A percentile compares a stretch with the other conserved stretches of the same genome.
Conservation (phyloP, 2,797 vertebrate genomes). For the Enteromius trimaculatus region DNA sequence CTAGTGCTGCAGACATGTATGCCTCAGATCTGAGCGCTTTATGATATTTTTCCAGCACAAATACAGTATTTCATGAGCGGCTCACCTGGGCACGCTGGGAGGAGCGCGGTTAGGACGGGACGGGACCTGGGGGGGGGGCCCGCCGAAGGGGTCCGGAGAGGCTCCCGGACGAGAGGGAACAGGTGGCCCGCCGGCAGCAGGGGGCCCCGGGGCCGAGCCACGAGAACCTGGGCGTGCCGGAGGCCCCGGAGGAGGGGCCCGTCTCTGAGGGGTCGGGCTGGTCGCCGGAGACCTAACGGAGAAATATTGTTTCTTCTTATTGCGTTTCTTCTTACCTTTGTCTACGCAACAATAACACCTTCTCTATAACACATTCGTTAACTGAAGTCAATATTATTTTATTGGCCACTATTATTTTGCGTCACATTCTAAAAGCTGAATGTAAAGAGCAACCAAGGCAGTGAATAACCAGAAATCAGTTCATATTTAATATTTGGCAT, state of each 20-base stretch:
- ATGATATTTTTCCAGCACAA: background rate
- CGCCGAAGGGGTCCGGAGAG: constrained; percentile 93
- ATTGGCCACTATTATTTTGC: background rate
- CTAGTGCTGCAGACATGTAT: background rate
- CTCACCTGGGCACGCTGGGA: constrained; percentile 97
- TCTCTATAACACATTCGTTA: background rate
- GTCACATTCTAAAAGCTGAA: background rate
- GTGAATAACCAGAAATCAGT: background rate
- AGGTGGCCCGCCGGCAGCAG: constrained; percentile 90
- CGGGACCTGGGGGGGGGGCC: constrained; percentile 94
- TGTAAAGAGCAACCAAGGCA: background rate
- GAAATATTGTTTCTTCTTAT: background rate
- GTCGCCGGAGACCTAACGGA: constrained; percentile 88
- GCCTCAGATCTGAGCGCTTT: background rate
- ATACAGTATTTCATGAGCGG: background rate
- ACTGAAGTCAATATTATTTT: background rate
- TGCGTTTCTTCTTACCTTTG: background rate
- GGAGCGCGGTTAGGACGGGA: constrained; percentile 97
- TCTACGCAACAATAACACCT: no score
- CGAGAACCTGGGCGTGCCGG: constrained; percentile 90
- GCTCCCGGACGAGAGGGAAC: constrained; percentile 95
- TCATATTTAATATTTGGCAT: no score
- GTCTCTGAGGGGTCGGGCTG: constrained; percentile 94
- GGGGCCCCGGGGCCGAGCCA: constrained; percentile 91
- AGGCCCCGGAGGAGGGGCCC: constrained; percentile 92